Conservation (phyloP, 2,113 vertebrate species). For the Erythrocebus patas region DNA sequence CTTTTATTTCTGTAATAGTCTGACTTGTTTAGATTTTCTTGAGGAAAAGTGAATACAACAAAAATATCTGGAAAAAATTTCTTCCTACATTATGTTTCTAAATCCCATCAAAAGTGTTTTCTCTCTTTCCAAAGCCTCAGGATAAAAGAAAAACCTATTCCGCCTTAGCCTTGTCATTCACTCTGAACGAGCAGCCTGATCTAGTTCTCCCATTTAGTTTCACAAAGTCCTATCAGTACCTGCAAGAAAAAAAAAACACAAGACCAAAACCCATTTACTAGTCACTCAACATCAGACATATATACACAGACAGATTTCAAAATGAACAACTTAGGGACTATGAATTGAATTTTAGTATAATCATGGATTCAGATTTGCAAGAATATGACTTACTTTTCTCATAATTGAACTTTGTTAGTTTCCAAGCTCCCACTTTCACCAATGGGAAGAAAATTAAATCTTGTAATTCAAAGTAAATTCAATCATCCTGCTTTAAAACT, state of each 20-base stretch:
- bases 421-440: background rate
- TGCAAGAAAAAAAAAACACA: background rate
- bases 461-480: background rate
- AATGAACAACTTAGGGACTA: background rate
- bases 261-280: background rate
- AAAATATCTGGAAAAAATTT: background rate
- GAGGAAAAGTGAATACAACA: background rate
- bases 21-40: background rate
- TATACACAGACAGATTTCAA: background rate
- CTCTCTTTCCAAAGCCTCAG: background rate
- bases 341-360: background rate
- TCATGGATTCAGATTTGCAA: background rate
- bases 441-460: constrained; percentile 5
- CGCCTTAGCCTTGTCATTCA: background rate
- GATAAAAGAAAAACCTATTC: constrained; percentile 38
- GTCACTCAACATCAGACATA: background rate
- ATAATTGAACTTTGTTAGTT: background rate
- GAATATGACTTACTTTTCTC: constrained; percentile 6
- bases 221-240: background rate
- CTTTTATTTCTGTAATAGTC: background rate
- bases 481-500: constrained; percentile 7
- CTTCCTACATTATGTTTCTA: constrained; percentile 5
- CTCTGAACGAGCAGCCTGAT: constrained; percentile 44
- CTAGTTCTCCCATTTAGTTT: background rate
- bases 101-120: background rate